A percentile compares a stretch with the other conserved stretches of the same genome.
These are phyloP conservation scores for Pandemis corylana DNA, from an alignment of 2,888 invertebrate species.

Conservation along the genomic window DNA sequence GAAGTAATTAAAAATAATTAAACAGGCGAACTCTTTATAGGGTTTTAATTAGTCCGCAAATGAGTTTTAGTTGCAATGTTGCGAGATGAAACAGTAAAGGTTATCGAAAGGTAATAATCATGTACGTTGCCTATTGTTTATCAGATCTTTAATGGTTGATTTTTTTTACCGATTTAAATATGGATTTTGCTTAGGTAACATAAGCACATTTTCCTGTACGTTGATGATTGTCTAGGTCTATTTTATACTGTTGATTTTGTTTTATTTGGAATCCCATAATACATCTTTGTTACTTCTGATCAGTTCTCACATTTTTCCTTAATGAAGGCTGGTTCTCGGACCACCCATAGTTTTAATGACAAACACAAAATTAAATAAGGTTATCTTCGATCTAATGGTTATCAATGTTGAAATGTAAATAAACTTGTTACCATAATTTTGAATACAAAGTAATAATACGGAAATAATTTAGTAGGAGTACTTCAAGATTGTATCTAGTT, in stretches of 20 bases:
- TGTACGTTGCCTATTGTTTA: too few species aligned
- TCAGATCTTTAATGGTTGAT: neutral
- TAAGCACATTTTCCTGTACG: too few species aligned
- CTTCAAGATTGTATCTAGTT: too few species aligned
- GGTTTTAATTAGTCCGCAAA: conserved; percentile 36
- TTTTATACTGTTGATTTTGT: neutral
- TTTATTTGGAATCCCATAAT: neutral
- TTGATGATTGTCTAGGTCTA: too few species aligned
- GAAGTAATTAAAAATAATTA: conserved; percentile 38
- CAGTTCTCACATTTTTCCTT: neutral
- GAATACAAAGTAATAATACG: too few species aligned
- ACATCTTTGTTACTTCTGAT: neutral
- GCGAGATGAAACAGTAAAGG: conserved; percentile 7
- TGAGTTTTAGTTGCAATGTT: conserved; percentile 31
- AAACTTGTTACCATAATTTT: neutral
- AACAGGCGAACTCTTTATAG: conserved; percentile 18
- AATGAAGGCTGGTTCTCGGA: neutral
- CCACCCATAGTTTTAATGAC: neutral
- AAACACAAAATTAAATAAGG: neutral
- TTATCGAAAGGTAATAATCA: neutral
- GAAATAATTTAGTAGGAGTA: too few species aligned
- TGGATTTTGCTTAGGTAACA: too few species aligned
- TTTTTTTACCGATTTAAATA: neutral
- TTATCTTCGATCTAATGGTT: neutral
- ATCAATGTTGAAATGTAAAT: neutral